phyloP scores from a whole-genome alignment of 2,113 vertebrate genomes.

The Haplochromis vanheusdeni region DNA sequence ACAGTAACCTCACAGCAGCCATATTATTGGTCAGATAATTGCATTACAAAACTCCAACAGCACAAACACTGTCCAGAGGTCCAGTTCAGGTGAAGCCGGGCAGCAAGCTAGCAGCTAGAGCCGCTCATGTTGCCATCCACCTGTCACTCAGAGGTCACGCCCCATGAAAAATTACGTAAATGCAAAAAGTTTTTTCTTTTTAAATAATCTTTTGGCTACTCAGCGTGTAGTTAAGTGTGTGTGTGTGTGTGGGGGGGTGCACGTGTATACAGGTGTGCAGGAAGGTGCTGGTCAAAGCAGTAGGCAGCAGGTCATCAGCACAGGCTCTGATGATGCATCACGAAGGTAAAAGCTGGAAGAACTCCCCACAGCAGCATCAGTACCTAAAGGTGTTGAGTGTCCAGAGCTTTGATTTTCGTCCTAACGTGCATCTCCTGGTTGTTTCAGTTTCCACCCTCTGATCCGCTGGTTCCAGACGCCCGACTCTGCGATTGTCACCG shows the following conservation, averaged over 20 bases:
- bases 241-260: neutral
- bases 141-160: neutral
- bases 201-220: neutral
- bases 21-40: rapidly evolving
- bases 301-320: neutral
- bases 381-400: neutral
- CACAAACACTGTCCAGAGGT: neutral
- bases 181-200: neutral
- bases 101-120: neutral
- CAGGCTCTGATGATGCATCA: neutral
- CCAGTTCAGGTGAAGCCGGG: neutral
- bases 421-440: neutral
- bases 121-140: rapidly evolving
- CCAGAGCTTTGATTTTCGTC: neutral
- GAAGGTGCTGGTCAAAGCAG: neutral
- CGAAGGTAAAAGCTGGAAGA: neutral
- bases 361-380: neutral
- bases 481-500: conserved; percentile 14
- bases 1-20: neutral
- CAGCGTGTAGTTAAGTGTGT: neutral
- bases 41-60: neutral
- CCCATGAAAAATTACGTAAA: neutral
- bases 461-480: conserved; percentile 64
- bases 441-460: conserved; percentile 62
- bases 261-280: neutral